A percentile compares a stretch with the other conserved stretches of the same genome.
Conservation (phyloP, 1,140 invertebrate genomes). For the Calliphora vicina region DNA sequence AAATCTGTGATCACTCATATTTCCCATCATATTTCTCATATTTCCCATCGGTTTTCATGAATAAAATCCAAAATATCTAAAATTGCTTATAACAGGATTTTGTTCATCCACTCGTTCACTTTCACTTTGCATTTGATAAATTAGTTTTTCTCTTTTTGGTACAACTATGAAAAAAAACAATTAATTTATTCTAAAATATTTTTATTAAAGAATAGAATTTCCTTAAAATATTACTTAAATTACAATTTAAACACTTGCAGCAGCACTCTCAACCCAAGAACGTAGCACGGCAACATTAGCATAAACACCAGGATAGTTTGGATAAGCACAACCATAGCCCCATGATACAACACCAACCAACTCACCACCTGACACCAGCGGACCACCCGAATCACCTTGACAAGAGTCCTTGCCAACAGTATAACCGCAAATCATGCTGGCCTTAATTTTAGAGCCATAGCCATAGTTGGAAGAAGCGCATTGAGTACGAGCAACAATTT, state of each 20-base stretch:
- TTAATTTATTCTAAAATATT: too few relatives aligned
- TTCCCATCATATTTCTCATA: too few relatives aligned
- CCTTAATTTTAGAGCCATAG: conserved; percentile 41
- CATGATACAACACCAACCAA: conserved; percentile 70
- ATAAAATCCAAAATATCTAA: too few relatives aligned
- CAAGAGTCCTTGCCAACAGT: conserved; percentile 48
- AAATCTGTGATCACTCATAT: too few relatives aligned
- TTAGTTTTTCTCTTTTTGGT: too few relatives aligned
- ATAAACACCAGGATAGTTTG: conserved; percentile 53
- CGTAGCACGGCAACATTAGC: conserved; percentile 25
- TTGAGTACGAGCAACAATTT: conserved; percentile 35
- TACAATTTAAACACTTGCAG: not conserved
- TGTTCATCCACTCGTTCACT: too few relatives aligned
- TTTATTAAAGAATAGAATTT: too few relatives aligned
- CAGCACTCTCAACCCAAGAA: not conserved
- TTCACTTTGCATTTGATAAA: too few relatives aligned
- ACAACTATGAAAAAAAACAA: too few relatives aligned
- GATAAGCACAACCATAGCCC: conserved; percentile 63
- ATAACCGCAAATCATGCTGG: conserved; percentile 63
- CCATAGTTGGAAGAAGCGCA: conserved; percentile 43
- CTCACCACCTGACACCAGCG: conserved; percentile 55
- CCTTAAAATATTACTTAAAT: too few relatives aligned
- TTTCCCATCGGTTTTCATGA: too few relatives aligned
- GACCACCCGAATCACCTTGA: conserved; percentile 65
- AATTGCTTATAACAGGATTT: too few relatives aligned